Percentiles rank a stretch among this genome's conserved stretches.
These are phyloP conservation scores for Asobara japonica DNA, from an alignment of 1,140 invertebrate genomes.

Conservation along the genomic window DNA sequence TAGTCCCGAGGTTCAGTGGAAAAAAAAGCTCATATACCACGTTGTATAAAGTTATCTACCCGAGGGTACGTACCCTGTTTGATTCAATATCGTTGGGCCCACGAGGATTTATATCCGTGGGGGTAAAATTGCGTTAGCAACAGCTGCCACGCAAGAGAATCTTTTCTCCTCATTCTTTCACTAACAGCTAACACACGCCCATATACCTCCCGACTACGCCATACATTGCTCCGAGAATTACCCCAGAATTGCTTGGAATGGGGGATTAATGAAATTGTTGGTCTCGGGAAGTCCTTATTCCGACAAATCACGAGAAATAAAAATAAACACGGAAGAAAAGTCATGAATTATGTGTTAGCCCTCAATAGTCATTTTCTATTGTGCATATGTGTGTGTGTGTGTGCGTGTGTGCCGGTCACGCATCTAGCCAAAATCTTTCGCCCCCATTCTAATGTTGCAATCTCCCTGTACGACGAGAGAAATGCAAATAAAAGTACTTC, in stretches of 20 bases:
- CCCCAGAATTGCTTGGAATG: too few relatives aligned
- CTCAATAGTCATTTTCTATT: too few relatives aligned
- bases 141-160: constrained; percentile 41
- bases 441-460: too few relatives aligned
- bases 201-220: neutral
- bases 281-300: neutral
- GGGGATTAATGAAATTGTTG: neutral
- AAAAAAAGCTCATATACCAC: constrained; percentile 1
- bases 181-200: too few relatives aligned
- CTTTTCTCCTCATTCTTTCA: constrained; percentile 5
- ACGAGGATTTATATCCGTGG: neutral
- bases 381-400: too few relatives aligned
- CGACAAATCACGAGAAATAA: neutral
- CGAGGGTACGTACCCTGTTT: constrained; percentile 31
- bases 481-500: too few relatives aligned
- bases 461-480: too few relatives aligned
- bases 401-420: too few relatives aligned
- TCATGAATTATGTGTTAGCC: too few relatives aligned
- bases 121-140: constrained; percentile 55
- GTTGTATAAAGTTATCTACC: neutral
- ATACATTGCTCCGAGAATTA: neutral
- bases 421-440: too few relatives aligned
- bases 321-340: too few relatives aligned
- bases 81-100: constrained; percentile 50
- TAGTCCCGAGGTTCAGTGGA: neutral